phyloP scores from a whole-genome alignment of 2,797 vertebrate species.

The Sphenodon punctatus region DNA sequence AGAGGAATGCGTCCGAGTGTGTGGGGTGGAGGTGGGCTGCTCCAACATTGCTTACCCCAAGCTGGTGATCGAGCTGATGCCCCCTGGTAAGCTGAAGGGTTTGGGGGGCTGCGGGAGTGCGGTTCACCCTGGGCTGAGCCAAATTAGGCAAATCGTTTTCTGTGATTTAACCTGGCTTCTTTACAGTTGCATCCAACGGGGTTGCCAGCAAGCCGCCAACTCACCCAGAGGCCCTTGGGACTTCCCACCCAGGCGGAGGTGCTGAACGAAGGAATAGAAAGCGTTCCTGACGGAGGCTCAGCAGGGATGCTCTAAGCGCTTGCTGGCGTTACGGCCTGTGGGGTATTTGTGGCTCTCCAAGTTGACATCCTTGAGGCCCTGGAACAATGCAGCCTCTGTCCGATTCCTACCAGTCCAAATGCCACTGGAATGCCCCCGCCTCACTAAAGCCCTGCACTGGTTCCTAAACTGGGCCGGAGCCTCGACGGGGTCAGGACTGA shows the following conservation, averaged over 20 bases:
- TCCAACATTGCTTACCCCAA: constrained; percentile 92
- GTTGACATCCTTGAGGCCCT: not conserved
- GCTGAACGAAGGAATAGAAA: not conserved
- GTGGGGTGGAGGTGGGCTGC: constrained; percentile 88
- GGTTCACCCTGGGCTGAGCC: accelerated
- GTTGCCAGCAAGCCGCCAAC: not conserved
- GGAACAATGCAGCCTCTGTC: not conserved
- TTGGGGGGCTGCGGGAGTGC: accelerated
- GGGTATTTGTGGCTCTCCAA: not conserved
- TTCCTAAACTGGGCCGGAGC: no score
- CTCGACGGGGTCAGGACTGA: no score
- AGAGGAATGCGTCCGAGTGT: constrained; percentile 75
- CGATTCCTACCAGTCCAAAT: not conserved
- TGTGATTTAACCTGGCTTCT: not conserved
- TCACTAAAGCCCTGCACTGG: no score
- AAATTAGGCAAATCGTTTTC: no score
- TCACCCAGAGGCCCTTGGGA: not conserved
- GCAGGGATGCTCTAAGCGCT: accelerated
- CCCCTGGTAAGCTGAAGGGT: constrained; percentile 76
- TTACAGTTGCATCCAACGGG: not conserved
- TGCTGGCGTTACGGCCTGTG: not conserved
- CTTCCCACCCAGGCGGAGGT: not conserved
- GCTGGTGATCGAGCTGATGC: constrained; percentile 92
- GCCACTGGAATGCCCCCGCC: not conserved
- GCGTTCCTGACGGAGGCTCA: not conserved